Percentiles rank a stretch among this genome's conserved stretches.
These are phyloP conservation scores for Xerus inauris DNA, from an alignment of 2,113 vertebrate species.

Conservation along the genomic window DNA sequence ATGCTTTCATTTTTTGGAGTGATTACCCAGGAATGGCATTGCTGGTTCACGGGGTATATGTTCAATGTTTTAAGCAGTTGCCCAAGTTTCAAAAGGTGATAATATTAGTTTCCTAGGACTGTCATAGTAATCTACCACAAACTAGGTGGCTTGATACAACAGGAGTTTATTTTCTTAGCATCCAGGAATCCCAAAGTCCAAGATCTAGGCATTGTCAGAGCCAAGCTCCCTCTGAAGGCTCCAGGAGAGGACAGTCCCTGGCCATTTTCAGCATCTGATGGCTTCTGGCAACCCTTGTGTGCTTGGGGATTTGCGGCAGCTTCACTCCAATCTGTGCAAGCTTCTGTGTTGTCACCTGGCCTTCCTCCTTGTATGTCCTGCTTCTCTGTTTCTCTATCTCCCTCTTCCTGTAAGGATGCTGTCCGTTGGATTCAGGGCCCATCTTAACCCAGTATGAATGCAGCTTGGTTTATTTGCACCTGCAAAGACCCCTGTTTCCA, in stretches of 20 bases:
- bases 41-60: neutral
- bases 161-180: neutral
- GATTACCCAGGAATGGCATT: neutral
- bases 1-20: neutral
- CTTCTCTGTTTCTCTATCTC: neutral
- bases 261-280: too few relatives aligned
- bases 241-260: neutral
- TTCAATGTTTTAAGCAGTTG: neutral
- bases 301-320: neutral
- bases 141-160: neutral
- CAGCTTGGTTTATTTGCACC: neutral
- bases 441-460: neutral
- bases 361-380: neutral
- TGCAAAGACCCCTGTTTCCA: neutral
- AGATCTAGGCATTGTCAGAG: fast-evolving
- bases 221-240: neutral
- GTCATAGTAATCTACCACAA: neutral
- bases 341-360: neutral
- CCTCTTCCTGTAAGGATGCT: neutral
- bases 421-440: neutral
- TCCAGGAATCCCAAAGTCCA: neutral
- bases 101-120: neutral
- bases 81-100: neutral
- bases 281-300: neutral
- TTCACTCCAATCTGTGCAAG: fast-evolving